These are phyloP conservation scores for Brachionus calyciflorus DNA, from an alignment of 1,140 invertebrate genomes.

Conservation along the genomic window DNA sequence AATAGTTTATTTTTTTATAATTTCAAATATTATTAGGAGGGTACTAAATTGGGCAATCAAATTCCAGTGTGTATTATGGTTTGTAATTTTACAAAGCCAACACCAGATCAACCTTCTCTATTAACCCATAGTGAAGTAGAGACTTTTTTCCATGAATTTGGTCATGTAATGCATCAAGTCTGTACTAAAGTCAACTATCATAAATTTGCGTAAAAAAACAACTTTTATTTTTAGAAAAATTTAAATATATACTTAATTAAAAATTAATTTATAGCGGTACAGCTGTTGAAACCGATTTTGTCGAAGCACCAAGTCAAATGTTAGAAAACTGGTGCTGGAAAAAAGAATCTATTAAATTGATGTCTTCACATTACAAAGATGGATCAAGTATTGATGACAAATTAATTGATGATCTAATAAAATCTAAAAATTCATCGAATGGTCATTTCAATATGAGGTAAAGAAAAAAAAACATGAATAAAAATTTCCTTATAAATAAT, in stretches of 20 bases:
- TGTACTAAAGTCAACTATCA: constrained; percentile 61
- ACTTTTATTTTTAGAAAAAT: not conserved
- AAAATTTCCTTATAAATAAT: too few species aligned
- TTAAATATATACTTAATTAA: not conserved
- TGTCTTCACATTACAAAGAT: constrained; percentile 64
- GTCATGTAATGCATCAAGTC: constrained; percentile 65
- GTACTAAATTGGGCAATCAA: constrained; percentile 52
- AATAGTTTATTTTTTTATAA: not conserved
- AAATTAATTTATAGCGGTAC: constrained; percentile 57
- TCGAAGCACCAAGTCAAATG: constrained; percentile 67
- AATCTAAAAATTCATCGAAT: constrained; percentile 62
- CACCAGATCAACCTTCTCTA: constrained; percentile 62
- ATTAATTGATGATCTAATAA: constrained; percentile 60
- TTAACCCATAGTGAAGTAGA: constrained; percentile 65
- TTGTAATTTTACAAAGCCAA: constrained; percentile 65
- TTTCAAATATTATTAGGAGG: too few species aligned
- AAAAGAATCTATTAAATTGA: constrained; percentile 60
- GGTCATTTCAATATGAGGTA: constrained; percentile 62
- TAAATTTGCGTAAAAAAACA: constrained; percentile 57
- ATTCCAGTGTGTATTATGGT: constrained; percentile 63
- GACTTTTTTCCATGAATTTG: constrained; percentile 66
- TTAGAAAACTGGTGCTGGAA: constrained; percentile 67
- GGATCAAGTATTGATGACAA: constrained; percentile 61
- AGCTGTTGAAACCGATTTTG: constrained; percentile 64
- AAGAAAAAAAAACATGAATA: too few species aligned